Base-by-base conservation (phyloP, 2,797 vertebrate species). In the Cyclopterus lumpus region DNA sequence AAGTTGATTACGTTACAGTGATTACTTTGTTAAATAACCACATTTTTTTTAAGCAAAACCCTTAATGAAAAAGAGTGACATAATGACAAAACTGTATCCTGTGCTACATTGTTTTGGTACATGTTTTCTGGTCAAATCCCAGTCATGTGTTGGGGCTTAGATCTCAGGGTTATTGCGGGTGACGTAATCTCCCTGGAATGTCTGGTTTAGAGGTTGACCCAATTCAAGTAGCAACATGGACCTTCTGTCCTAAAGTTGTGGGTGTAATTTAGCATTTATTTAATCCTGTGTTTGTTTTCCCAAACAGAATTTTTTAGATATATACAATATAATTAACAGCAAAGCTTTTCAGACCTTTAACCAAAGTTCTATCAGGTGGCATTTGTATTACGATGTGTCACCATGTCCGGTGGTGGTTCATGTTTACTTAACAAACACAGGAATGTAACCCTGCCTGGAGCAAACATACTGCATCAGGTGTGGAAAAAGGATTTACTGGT, bases 101-200 rank as follows among this genome's bases (percentile, higher is more conserved):
- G 26, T 42, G 22, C 28, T 28, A 36, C 22, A 55, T 32, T 73
- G 58, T 69, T 67, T 67, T 30, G 32, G 12, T 5, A 11, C 49
- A n/a, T 36, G 20, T 8, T 18, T 48, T 48, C 46, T 48, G 74
- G 55, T 73, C 22, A 76, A 81, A 89, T 86, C 77, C 70, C 28
- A 2, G 51, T 90, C 88, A 81, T 74, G 81, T 76, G 77, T 40
- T 70, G 32, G 30, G 60, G 42, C 46, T 77, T 48, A 48, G 72
- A 72, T 57, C 81, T 75, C 59, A 26, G 48, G 42, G 71, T 71
- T 71, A 36, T 46, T 66, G 20, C 66, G 78, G 36, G 18, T 55
- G 57, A 63, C 40, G 14, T 71, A 73, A 67, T 80, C 38, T 77
- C 36, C 54, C 63, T 66, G 82, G 80, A 86, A 88, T 87, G 65